Base-by-base conservation (phyloP, 2,113 vertebrate species). In the Callipepla squamata region DNA sequence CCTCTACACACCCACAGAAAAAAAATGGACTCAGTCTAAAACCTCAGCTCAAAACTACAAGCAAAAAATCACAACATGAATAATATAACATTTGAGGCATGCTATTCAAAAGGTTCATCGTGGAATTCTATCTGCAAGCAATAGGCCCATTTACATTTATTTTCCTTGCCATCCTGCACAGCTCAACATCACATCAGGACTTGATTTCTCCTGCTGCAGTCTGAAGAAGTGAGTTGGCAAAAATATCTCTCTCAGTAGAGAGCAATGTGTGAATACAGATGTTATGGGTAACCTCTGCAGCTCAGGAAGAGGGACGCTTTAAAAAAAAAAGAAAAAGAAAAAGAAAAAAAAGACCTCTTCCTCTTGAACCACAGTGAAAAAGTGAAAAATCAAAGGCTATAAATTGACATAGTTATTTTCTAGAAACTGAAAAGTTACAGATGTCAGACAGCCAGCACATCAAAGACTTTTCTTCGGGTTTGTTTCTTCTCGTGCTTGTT, bases 341-440 rank as follows among this genome's bases (percentile, higher is more conserved):
- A 75, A 36, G 8, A 40, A 40, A 40, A 40, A 12, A 40, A 40
- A 12, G 40, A 40, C 40, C 40, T 40, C 13, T 40, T 40, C 40
- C 40, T 40, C 40, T 40, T 62, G 40, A 89, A 84, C 34, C n/a
- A 34, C 85, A 80, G 38, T 40, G 75, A 93, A 94, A 40, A 40
- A 40, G 40, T 40, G 11, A 40, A 40, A 40, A 82, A 62, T 2
- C 5, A 18, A 32, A 51, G 19, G 48, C 84, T 72, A 85, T 63
- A 72, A 84, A 82, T 2, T 9, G 38, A 38, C 63, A 72, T 11
- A 68, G 4, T 74, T 72, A 21, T 78, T 93, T 83, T 70, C 40
- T 44, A 50, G 67, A 77, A 92, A 90, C 55, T 21, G 28, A 89
- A 92, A 70, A 4, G n/a, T 67, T 87, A 80, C 78, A 90, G 77